Evolutionary conservation across 92 coral and sea anemone species (phyloP).

Genomic region (Meandrina meandrites): DNA sequence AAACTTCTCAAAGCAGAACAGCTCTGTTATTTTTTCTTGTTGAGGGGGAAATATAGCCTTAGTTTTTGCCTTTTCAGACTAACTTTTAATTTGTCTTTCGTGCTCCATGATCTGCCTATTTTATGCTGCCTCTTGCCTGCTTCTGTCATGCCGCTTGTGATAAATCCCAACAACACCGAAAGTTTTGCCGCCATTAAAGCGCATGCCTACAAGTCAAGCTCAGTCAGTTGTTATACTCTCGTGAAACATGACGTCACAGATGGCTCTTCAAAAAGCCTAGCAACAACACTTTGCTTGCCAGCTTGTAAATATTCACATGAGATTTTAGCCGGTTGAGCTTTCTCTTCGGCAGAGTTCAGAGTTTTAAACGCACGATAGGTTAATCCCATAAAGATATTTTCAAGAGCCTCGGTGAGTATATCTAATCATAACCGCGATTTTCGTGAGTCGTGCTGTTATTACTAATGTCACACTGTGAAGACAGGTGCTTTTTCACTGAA

Average conservation of each 20-base stretch:
- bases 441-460: not conserved
- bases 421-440: not conserved
- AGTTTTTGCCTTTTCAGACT: not conserved
- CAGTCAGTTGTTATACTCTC: not conserved
- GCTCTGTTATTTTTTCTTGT: not conserved
- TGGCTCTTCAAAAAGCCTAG: constrained; percentile 6
- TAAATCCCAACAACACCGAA: not conserved
- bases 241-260: constrained; percentile 19
- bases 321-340: not conserved
- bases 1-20: not conserved
- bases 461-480: not conserved
- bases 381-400: not conserved
- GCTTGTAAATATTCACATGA: not conserved
- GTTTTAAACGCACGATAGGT: not conserved
- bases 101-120: no score
- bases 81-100: not conserved
- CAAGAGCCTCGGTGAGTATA: not conserved
- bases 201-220: not conserved
- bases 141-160: no score
- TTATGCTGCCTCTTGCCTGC: no score
- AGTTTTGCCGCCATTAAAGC: not conserved
- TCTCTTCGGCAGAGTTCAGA: not conserved
- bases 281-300: not conserved
- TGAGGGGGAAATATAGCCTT: not conserved
- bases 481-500: not conserved